Conservation (phyloP, 2,113 vertebrate genomes). For the Eptesicus fuscus region DNA sequence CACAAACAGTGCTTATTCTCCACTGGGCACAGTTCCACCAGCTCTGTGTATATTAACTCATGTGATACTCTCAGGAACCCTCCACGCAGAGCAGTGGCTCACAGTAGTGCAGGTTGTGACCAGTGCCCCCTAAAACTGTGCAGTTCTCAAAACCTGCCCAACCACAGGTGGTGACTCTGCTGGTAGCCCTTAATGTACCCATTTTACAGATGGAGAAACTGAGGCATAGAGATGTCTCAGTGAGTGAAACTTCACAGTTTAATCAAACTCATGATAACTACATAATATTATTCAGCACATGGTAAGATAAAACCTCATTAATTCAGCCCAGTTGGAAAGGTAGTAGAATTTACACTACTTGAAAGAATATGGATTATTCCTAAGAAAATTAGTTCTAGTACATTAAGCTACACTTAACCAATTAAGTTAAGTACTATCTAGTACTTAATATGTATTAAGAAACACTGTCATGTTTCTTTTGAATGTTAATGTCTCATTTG, state of each 20-base stretch:
- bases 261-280: neutral
- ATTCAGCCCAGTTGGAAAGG: neutral
- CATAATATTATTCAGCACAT: neutral
- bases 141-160: neutral
- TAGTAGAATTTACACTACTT: neutral
- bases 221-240: neutral
- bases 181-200: neutral
- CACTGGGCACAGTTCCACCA: neutral
- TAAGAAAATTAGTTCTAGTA: constrained; percentile 36
- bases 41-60: neutral
- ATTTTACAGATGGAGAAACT: neutral
- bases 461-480: neutral
- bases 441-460: neutral
- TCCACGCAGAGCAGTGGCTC: neutral
- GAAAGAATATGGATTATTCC: neutral
- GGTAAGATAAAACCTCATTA: neutral
- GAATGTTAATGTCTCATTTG: neutral
- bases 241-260: neutral
- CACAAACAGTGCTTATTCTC: neutral
- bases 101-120: no score
- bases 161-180: neutral
- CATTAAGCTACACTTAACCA: neutral
- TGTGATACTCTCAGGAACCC: neutral
- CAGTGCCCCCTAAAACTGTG: neutral
- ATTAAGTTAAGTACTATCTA: neutral